These are phyloP conservation scores for Notiomystis cincta DNA, from an alignment of 2,113 vertebrate species.

Conservation along the genomic window DNA sequence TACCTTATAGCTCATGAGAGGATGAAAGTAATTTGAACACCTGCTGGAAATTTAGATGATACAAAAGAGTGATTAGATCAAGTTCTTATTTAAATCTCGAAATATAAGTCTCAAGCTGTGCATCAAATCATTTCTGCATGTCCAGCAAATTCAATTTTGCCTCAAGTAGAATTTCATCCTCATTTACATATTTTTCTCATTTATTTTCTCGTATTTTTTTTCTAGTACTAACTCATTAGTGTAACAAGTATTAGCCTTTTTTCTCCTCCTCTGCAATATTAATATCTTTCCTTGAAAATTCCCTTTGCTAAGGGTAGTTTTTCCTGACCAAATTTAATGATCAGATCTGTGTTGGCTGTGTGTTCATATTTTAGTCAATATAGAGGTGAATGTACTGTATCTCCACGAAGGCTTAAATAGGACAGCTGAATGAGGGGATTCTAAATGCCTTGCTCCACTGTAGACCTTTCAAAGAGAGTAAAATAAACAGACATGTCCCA, in stretches of 20 bases:
- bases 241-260: not conserved
- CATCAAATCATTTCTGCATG: not conserved
- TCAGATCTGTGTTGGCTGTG: not conserved
- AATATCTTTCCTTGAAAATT: not conserved
- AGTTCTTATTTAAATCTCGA: constrained; percentile 40
- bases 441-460: not conserved
- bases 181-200: not conserved
- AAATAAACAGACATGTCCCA: not conserved
- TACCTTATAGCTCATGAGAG: not conserved
- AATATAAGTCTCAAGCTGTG: not conserved
- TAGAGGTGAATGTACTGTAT: not conserved
- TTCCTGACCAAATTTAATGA: not conserved
- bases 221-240: not conserved
- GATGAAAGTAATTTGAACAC: not conserved
- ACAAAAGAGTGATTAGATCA: not conserved
- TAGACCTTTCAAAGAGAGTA: not conserved
- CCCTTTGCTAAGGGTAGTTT: not conserved
- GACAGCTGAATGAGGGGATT: not conserved
- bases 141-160: constrained; percentile 2
- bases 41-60: not conserved
- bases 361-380: not conserved
- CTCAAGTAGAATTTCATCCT: not conserved
- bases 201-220: not conserved
- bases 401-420: not conserved
- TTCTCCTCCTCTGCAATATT: not conserved